These are phyloP conservation scores for Ceriagrion tenellum DNA, from an alignment of 2,888 invertebrate species.

Conservation along the genomic window DNA sequence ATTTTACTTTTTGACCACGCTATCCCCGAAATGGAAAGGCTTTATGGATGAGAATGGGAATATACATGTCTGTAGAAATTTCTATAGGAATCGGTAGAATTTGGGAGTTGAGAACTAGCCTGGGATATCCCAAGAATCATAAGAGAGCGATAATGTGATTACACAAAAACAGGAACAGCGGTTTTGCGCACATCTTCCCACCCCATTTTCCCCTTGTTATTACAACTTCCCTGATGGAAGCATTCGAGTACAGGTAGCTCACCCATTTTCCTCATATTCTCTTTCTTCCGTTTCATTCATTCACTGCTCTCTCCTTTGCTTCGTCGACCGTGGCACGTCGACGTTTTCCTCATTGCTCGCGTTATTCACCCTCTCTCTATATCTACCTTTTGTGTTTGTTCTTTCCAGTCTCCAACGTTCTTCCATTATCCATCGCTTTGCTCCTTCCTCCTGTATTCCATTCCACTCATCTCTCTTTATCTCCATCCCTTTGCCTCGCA, in stretches of 20 bases:
- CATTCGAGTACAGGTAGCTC: not conserved
- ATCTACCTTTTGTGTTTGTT: not conserved
- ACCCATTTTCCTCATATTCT: not conserved
- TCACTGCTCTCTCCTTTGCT: not conserved
- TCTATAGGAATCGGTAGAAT: too few relatives aligned
- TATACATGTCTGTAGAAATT: too few relatives aligned
- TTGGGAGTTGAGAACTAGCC: too few relatives aligned
- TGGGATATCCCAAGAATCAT: not conserved
- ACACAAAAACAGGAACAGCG: not conserved
- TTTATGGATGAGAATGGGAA: too few relatives aligned
- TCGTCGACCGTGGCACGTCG: not conserved
- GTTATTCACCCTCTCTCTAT: not conserved
- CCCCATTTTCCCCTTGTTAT: not conserved
- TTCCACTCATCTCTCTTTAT: not conserved
- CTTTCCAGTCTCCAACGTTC: not conserved
- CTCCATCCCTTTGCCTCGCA: too few relatives aligned
- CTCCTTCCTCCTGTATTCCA: not conserved
- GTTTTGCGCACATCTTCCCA: not conserved
- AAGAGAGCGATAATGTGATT: not conserved
- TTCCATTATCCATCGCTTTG: conserved; percentile 9
- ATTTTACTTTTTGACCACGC: too few relatives aligned
- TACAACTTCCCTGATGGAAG: not conserved
- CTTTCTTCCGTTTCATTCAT: not conserved
- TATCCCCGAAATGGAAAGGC: too few relatives aligned
- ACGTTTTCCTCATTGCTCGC: not conserved